A percentile compares a stretch with the other conserved stretches of the same genome.
Conservation (phyloP, 2,113 vertebrate species). For the Hylia prasina region DNA sequence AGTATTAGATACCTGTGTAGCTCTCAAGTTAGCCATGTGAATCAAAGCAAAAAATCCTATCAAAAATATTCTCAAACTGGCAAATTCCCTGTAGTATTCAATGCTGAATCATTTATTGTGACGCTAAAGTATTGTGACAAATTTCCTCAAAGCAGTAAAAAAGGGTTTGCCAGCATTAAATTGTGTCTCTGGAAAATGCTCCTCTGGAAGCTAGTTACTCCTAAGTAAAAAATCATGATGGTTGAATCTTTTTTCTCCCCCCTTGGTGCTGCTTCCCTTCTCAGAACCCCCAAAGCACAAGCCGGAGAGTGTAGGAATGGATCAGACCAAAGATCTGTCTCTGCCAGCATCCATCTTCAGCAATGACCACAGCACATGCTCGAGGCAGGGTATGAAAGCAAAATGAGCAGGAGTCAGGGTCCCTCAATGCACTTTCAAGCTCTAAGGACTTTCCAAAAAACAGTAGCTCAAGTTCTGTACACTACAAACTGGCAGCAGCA, state of each 20-base stretch:
- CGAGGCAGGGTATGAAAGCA: neutral
- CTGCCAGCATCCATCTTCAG: neutral
- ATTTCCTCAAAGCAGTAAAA: neutral
- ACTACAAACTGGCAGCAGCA: neutral
- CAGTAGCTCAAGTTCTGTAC: neutral
- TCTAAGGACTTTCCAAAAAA: neutral
- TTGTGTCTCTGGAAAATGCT: neutral
- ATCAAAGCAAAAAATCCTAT: neutral
- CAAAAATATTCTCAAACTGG: neutral
- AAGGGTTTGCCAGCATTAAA: neutral
- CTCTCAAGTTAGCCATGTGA: neutral
- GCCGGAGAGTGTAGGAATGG: neutral
- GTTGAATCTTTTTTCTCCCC: neutral
- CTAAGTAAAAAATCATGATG: neutral
- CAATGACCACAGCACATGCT: neutral
- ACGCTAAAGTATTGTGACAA: neutral
- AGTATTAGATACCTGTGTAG: neutral
- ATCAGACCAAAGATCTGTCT: neutral
- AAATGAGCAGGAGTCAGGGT: rapidly evolving
- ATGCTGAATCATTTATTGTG: neutral
- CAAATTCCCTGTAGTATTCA: neutral
- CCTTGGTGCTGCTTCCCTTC: neutral
- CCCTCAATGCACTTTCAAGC: neutral
- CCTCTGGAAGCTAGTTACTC: neutral
- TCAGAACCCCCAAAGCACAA: neutral